phyloP scores from a whole-genome alignment of 2,797 vertebrate genomes.

The Ciconia nigra region DNA sequence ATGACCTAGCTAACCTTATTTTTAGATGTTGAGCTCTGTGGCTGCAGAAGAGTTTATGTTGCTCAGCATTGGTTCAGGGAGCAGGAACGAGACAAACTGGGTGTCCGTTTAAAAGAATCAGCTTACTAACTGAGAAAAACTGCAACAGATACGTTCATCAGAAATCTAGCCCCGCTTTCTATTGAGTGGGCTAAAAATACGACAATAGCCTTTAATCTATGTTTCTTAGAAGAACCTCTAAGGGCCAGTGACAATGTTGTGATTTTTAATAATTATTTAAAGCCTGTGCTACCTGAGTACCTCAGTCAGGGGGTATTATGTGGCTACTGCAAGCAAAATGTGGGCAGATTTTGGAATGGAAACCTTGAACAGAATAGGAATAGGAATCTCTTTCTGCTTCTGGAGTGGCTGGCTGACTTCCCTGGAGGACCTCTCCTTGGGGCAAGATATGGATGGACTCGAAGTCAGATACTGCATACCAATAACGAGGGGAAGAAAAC shows the following conservation, averaged over 20 bases:
- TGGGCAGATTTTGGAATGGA: not conserved
- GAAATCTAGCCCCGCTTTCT: not conserved
- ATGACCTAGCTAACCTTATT: not conserved
- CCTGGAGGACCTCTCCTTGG: not conserved
- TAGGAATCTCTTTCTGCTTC: not conserved
- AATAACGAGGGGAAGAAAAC: not conserved
- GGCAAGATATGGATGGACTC: not conserved
- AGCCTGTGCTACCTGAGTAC: not conserved
- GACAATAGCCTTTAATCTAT: not conserved
- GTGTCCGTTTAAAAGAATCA: not conserved
- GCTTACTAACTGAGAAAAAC: not conserved
- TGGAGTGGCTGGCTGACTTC: not conserved
- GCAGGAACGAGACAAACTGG: not conserved
- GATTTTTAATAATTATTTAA: not conserved
- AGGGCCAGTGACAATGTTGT: not conserved
- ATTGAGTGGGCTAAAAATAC: not conserved
- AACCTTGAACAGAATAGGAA: not conserved
- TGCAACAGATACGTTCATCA: rapidly evolving
- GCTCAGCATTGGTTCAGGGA: rapidly evolving
- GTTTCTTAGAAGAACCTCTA: not conserved
- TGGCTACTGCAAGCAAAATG: not conserved
- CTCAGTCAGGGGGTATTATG: not conserved
- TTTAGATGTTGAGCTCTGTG: not conserved
- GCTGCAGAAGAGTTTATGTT: not conserved
- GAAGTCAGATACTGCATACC: not conserved